Conservation (phyloP, 1,140 invertebrate species). For the Euura lappo region DNA sequence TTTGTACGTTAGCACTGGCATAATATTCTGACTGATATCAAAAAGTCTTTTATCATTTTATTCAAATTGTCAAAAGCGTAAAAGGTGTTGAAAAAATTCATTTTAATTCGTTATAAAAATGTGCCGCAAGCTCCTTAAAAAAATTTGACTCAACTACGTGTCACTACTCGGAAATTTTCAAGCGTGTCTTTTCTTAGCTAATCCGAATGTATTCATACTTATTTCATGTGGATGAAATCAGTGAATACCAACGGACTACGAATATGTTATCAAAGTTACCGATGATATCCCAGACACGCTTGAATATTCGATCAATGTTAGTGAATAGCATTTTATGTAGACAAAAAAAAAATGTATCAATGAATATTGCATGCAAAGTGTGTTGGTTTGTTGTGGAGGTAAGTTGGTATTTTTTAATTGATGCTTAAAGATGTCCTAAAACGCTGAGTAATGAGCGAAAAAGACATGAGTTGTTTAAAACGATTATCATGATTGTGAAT, state of each 20-base stretch:
- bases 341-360: background rate
- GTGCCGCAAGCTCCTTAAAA: background rate
- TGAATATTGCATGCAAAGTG: background rate
- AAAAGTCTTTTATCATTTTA: background rate
- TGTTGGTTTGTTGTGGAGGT: background rate
- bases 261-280: no score
- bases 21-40: background rate
- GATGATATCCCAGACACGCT: background rate
- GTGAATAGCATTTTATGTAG: background rate
- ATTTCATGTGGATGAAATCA: no score
- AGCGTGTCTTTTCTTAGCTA: background rate
- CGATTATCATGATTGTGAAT: background rate
- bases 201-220: background rate
- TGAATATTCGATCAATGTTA: background rate
- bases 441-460: background rate
- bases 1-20: background rate
- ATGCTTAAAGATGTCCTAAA: constrained; percentile 11
- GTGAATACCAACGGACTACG: no score
- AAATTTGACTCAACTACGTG: background rate
- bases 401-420: background rate
- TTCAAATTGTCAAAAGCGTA: background rate
- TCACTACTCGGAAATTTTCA: background rate
- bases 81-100: background rate
- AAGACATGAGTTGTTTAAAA: background rate
- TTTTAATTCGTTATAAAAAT: background rate